Evolutionary conservation across 2,797 vertebrate species (phyloP).

Genomic region (Sylvilagus floridanus): DNA sequence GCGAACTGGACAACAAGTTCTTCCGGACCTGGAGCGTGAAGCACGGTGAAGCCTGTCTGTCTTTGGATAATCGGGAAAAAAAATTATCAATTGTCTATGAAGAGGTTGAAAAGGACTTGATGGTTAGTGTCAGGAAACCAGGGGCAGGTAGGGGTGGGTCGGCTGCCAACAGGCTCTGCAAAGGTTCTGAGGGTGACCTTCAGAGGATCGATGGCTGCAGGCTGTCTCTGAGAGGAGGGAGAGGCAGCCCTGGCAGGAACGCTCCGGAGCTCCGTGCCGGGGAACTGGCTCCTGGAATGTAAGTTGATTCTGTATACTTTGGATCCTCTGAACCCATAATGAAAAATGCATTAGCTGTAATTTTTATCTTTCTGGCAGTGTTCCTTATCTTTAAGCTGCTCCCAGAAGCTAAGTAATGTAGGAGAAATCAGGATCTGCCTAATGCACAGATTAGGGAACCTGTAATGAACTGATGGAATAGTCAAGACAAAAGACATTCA

Average conservation of each 20-base stretch:
- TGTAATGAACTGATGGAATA: constrained; percentile 42
- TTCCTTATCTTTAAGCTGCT: constrained; percentile 43
- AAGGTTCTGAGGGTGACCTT: background rate
- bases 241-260: background rate
- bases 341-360: background rate
- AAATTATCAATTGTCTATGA: constrained; percentile 92
- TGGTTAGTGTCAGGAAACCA: constrained; percentile 84
- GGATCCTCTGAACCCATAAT: constrained; percentile 27
- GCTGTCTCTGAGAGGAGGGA: background rate
- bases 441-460: constrained; percentile 25
- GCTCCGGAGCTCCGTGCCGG: background rate
- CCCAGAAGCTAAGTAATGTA: constrained; percentile 24
- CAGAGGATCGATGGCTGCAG: background rate
- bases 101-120: constrained; percentile 94
- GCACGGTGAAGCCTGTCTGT: constrained; percentile 91
- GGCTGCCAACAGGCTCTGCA: background rate
- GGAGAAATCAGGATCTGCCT: constrained; percentile 51
- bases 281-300: background rate
- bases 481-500: constrained; percentile 30
- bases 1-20: constrained; percentile 90
- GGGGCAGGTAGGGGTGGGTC: background rate
- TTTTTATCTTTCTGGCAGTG: constrained; percentile 34
- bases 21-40: constrained; percentile 90
- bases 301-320: background rate
- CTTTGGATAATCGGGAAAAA: constrained; percentile 91